Conservation (phyloP, 2,113 vertebrate species). For the Apus apus region DNA sequence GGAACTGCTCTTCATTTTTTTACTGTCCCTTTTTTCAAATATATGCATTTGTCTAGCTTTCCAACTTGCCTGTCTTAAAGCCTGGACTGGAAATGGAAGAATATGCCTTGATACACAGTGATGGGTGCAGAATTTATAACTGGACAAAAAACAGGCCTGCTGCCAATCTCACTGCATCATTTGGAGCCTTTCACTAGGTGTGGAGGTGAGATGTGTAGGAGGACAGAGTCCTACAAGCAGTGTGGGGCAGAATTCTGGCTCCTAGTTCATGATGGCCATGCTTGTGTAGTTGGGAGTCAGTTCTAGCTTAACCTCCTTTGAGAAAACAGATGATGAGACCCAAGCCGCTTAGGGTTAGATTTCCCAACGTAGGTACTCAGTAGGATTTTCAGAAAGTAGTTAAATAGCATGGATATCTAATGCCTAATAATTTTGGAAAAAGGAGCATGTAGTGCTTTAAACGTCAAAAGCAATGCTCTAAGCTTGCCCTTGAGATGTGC, state of each 20-base stretch:
- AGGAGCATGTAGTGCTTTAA: not conserved
- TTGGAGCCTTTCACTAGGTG: not conserved
- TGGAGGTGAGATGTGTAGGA: accelerated
- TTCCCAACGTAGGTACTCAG: not conserved
- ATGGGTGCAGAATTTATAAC: not conserved
- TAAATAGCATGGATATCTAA: not conserved
- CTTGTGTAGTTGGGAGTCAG: not conserved
- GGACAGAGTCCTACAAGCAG: not conserved
- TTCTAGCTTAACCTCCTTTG: not conserved
- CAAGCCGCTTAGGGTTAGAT: not conserved
- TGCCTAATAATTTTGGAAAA: not conserved
- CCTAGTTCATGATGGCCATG: not conserved
- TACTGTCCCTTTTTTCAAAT: slow-evolving; percentile 12
- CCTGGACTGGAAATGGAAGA: not conserved
- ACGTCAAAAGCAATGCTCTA: slow-evolving; percentile 18
- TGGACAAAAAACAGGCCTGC: not conserved
- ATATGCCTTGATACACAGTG: not conserved
- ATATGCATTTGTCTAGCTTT: slow-evolving; percentile 49
- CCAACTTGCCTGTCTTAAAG: slow-evolving; percentile 11
- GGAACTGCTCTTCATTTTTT: slow-evolving; percentile 20
- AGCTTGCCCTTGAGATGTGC: not conserved
- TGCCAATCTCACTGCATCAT: not conserved
- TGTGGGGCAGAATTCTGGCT: not conserved
- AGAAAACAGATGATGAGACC: not conserved
- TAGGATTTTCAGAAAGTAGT: not conserved